Evolutionary conservation across 2,797 vertebrate species (phyloP).

Genomic region (Sebastolobus altivelis): DNA sequence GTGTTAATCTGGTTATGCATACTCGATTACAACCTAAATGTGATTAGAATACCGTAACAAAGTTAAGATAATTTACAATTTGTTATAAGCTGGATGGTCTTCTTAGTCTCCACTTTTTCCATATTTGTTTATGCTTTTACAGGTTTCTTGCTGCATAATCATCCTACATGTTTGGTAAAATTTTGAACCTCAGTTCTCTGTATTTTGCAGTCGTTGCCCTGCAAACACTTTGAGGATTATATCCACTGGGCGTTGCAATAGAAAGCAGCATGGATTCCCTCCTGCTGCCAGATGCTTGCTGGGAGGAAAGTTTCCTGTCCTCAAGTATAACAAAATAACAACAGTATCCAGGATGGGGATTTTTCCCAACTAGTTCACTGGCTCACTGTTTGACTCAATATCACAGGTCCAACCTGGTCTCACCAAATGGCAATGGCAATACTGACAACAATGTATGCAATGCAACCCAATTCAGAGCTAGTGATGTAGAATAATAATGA

Average conservation of each 20-base stretch:
- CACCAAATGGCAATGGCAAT: no score
- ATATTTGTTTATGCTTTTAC: not conserved
- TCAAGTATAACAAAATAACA: not conserved
- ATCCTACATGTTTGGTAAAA: not conserved
- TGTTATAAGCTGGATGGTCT: not conserved
- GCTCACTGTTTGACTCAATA: not conserved
- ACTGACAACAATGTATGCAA: no score
- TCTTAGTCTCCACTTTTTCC: not conserved
- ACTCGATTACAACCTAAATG: not conserved
- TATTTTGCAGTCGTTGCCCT: not conserved
- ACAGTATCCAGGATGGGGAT: not conserved
- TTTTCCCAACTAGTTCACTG: not conserved
- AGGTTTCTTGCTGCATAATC: not conserved
- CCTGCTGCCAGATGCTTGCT: not conserved
- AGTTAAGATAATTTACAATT: not conserved
- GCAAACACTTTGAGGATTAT: not conserved
- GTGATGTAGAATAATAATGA: no score
- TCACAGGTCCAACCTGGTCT: not conserved
- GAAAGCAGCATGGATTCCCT: slow-evolving; percentile 13
- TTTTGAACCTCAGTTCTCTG: not conserved
- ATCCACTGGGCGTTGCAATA: not conserved
- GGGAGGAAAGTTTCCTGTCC: not conserved
- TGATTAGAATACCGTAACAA: not conserved
- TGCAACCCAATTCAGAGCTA: no score
- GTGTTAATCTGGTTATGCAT: not conserved